A percentile compares a stretch with the other conserved stretches of the same genome.
These are phyloP conservation scores for Tursiops truncatus DNA, from an alignment of 2,113 vertebrate genomes.

Conservation along the genomic window DNA sequence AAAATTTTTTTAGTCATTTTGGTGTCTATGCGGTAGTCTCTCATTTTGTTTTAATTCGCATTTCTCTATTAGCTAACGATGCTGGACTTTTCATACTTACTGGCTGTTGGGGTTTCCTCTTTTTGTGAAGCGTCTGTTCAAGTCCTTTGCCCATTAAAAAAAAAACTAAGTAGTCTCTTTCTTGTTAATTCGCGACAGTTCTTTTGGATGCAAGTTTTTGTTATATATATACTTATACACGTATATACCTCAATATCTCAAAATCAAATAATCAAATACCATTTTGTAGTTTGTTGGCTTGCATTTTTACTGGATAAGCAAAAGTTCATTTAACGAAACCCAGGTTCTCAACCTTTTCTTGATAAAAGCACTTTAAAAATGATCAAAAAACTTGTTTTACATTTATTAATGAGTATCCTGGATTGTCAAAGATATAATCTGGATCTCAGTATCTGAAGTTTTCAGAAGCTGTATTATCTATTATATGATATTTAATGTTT, in stretches of 20 bases:
- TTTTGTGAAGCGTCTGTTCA: background rate
- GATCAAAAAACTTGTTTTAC: background rate
- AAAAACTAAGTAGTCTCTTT: background rate
- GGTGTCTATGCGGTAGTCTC: background rate
- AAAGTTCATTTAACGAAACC: background rate
- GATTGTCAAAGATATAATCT: background rate
- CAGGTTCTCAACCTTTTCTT: constrained; percentile 13
- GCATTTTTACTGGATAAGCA: constrained; percentile 13
- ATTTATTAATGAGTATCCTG: constrained; percentile 33
- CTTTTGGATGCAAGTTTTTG: background rate
- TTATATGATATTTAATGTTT: background rate
- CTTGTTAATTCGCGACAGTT: background rate
- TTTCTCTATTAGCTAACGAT: background rate
- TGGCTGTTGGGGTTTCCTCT: background rate
- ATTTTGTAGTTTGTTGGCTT: background rate
- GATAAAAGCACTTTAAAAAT: background rate
- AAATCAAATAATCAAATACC: background rate
- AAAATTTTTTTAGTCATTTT: background rate
- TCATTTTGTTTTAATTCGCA: background rate
- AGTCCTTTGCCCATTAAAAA: background rate
- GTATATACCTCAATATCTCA: background rate
- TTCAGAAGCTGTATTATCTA: background rate
- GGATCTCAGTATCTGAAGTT: background rate
- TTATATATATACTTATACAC: too few species aligned
- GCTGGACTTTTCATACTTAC: background rate